Percentiles rank a stretch among this genome's conserved stretches.
Evolutionary conservation across 2,888 invertebrate species (phyloP).

Genomic region (Rhagium mordax): DNA sequence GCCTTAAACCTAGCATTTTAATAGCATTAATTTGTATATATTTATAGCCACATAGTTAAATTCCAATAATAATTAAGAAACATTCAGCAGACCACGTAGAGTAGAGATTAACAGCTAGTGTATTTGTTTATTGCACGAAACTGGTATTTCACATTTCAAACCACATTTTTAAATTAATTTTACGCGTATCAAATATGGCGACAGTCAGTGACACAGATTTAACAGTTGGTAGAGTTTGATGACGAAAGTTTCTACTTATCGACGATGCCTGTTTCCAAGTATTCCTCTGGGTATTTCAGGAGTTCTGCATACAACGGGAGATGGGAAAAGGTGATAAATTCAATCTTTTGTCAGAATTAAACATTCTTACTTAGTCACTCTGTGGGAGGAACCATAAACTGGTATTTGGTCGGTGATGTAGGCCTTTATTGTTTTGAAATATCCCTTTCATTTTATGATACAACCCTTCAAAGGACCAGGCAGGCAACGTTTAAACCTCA

Average conservation of each 20-base stretch:
- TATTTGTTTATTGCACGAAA: too few relatives aligned
- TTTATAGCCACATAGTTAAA: too few relatives aligned
- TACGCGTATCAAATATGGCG: conserved; percentile 3
- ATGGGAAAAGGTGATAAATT: not conserved
- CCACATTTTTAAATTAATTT: not conserved
- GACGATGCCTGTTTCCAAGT: too few relatives aligned
- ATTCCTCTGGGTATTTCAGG: not conserved
- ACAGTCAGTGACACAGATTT: conserved; percentile 13
- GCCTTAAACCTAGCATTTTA: too few relatives aligned
- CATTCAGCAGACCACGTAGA: too few relatives aligned
- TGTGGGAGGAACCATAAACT: not conserved
- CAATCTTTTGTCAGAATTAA: not conserved
- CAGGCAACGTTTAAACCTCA: too few relatives aligned
- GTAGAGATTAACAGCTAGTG: too few relatives aligned
- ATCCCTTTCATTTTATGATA: too few relatives aligned
- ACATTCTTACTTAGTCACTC: not conserved
- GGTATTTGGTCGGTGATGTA: too few relatives aligned
- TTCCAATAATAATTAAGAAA: too few relatives aligned
- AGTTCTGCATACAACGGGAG: not conserved
- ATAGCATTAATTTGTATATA: too few relatives aligned
- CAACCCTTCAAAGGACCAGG: not conserved
- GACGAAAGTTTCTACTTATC: not conserved
- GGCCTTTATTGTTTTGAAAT: not conserved
- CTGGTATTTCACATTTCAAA: not conserved
- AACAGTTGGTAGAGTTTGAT: conserved; percentile 12